A percentile compares a stretch with the other conserved stretches of the same genome.
These are phyloP conservation scores for Cranoglanis bouderius DNA, from an alignment of 2,113 vertebrate genomes.

Conservation along the genomic window DNA sequence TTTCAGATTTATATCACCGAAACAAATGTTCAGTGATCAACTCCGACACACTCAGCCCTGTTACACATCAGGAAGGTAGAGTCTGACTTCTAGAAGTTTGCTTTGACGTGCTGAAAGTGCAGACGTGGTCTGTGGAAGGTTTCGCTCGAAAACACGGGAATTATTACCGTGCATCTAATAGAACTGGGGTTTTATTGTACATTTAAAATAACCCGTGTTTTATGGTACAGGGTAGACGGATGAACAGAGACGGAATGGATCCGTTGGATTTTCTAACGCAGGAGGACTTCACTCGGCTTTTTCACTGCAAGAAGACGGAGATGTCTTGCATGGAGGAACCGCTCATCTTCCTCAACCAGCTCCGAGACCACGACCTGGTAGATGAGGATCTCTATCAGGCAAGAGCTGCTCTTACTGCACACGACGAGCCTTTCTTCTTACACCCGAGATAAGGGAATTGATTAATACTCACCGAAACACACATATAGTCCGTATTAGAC, in stretches of 20 bases:
- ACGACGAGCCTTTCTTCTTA: not conserved
- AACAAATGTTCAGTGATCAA: not conserved
- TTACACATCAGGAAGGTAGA: not conserved
- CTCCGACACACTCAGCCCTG: not conserved
- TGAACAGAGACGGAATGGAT: not conserved
- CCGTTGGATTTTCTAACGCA: conserved; percentile 53
- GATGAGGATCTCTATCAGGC: conserved; percentile 61
- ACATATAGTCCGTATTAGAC: not conserved
- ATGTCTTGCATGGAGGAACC: conserved; percentile 67
- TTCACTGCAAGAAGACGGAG: conserved; percentile 64
- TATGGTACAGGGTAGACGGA: not conserved
- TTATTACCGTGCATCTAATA: not conserved
- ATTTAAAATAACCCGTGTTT: not conserved
- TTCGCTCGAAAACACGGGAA: not conserved
- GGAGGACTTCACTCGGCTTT: conserved; percentile 51
- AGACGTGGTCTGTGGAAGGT: not conserved
- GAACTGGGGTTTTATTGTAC: not conserved
- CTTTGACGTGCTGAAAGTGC: not conserved
- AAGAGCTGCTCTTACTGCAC: not conserved
- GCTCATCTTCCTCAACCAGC: conserved; percentile 60
- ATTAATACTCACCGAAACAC: not conserved
- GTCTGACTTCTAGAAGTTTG: not conserved
- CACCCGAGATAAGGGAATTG: not conserved
- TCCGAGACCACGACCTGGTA: conserved; percentile 66
- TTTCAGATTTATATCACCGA: not conserved